Evolutionary conservation across 2,888 invertebrate species (phyloP), one percentile per base, ranked within the genome.

Genomic region (Noctua fimbriata): DNA sequence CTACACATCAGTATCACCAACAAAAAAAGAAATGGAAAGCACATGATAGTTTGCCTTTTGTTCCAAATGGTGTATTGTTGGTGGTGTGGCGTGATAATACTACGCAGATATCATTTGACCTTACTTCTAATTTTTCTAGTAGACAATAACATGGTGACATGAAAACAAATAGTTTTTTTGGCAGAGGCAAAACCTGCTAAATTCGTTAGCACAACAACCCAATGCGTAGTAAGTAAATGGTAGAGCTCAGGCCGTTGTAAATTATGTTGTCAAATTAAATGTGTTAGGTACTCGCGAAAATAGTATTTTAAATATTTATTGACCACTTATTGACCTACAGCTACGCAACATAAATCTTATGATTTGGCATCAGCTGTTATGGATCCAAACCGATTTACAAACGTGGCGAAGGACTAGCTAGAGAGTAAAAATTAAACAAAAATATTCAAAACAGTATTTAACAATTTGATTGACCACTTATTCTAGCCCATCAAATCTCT

Each of bases 41-140:
- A 71, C 44, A 55, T 12, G 32, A 44, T 12, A 60, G 24, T 60
- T 69, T 65, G 36, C 18, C 21, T 41, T 14, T 28, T 67, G 24
- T 44, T 65, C 9, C 71, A 76, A 79, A 72, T 49, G 47, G 4
- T n/a, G n/a, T 58, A 44, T 67, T 67, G 44, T 44, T 44, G 44
- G n/a, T n/a, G 24, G 41, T 49, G 52, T 81, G 67, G 79, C 79
- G 77, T 85, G 73, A 69, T 74, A 69, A 18, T 63, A 49, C 71
- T 79, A 75, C 88, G 86, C 78, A 84, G 70, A 52, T 76, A 84
- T 74, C 75, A 67, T n/a, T 66, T 77, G 78, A 81, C 87, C 84
- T 82, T 76, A 78, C 67, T 70, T 73, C 12, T 70, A 81, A 85
- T 78, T 78, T 78, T 79, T 78, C 67, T 77, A 74, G 76, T 55